These are phyloP conservation scores for Boleophthalmus pectinirostris DNA, from an alignment of 2,113 vertebrate species.

Conservation along the genomic window DNA sequence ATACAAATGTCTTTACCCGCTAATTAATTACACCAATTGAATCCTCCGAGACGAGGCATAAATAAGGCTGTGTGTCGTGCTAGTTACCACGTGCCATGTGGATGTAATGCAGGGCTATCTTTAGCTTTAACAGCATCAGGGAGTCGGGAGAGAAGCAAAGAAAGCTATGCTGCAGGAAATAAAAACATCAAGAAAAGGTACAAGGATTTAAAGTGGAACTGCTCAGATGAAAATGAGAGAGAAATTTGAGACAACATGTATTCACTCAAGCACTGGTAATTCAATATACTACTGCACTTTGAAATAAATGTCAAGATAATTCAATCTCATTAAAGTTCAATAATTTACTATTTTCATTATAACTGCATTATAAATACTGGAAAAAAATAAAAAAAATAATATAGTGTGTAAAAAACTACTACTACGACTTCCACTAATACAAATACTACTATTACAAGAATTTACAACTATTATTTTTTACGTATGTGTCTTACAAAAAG, in stretches of 20 bases:
- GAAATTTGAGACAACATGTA: neutral
- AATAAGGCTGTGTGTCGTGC: neutral
- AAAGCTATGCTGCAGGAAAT: conserved; percentile 35
- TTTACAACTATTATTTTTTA: too few relatives aligned
- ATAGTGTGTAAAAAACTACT: neutral
- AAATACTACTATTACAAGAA: neutral
- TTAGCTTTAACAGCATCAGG: conserved; percentile 29
- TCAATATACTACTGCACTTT: neutral
- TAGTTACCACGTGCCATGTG: conserved; percentile 27
- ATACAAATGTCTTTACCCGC: conserved; percentile 32
- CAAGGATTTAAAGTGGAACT: too few relatives aligned
- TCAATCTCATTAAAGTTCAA: too few relatives aligned
- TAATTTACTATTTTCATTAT: too few relatives aligned
- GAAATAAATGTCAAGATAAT: neutral
- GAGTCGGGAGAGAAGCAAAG: conserved; percentile 33
- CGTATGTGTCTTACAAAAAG: too few relatives aligned
- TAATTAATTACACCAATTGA: conserved; percentile 49
- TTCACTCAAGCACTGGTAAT: neutral
- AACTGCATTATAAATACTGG: neutral
- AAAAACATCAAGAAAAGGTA: conserved; percentile 46
- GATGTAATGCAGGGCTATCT: conserved; percentile 34
- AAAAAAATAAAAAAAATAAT: neutral
- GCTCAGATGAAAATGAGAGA: neutral
- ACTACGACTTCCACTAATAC: neutral
- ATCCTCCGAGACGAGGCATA: conserved; percentile 27